Evolutionary conservation across 2,113 vertebrate species (phyloP).

Genomic region (Nothoprocta pentlandii): DNA sequence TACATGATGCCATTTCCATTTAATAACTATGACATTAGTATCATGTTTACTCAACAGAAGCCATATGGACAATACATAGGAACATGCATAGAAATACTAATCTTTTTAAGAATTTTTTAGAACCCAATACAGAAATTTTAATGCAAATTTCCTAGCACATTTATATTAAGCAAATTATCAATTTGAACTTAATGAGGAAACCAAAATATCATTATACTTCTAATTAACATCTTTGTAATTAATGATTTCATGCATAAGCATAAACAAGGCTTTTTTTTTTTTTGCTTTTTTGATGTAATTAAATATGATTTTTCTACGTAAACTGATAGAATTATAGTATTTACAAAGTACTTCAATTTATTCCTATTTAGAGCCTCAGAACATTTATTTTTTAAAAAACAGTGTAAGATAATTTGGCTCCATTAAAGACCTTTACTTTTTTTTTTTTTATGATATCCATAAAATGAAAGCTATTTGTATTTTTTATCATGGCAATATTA

Average conservation of each 20-base stretch:
- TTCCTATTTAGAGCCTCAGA: neutral
- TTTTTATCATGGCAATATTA: neutral
- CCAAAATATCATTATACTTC: neutral
- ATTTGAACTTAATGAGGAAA: neutral
- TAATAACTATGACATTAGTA: neutral
- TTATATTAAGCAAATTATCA: neutral
- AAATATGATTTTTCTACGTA: neutral
- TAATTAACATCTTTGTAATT: neutral
- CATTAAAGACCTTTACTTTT: neutral
- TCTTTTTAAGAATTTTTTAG: neutral
- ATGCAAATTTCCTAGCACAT: neutral
- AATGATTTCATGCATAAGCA: neutral
- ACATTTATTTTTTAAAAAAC: neutral
- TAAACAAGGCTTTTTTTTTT: neutral
- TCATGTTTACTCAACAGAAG: neutral
- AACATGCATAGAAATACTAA: neutral
- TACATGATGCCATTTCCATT: neutral
- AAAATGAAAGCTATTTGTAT: neutral
- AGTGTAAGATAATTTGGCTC: neutral
- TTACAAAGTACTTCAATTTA: neutral
- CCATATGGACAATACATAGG: rapidly evolving
- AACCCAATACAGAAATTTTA: neutral
- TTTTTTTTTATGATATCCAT: neutral
- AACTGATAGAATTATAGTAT: neutral
- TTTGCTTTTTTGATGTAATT: neutral